Conservation (phyloP, 2,797 vertebrate species). For the Alosa sapidissima region DNA sequence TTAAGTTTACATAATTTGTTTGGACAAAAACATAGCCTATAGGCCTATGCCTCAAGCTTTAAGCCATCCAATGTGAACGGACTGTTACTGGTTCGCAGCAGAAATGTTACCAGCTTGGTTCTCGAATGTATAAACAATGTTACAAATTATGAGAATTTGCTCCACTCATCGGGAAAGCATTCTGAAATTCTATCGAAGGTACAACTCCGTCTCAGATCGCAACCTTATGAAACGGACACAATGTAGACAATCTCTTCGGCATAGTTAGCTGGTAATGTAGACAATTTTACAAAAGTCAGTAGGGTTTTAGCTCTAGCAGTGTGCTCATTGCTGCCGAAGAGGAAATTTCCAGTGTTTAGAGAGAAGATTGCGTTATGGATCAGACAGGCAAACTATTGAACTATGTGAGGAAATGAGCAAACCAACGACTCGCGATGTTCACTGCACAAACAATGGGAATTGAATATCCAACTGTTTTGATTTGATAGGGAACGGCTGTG, state of each 20-base stretch:
- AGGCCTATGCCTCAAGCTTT: background rate
- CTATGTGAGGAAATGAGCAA: background rate
- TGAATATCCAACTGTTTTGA: conserved; percentile 55
- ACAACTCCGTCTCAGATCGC: background rate
- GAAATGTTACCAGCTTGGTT: background rate
- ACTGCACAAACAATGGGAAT: conserved; percentile 39
- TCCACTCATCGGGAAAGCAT: background rate
- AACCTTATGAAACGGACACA: background rate
- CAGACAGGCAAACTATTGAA: conserved; percentile 16
- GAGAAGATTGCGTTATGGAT: background rate
- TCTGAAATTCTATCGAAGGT: background rate
- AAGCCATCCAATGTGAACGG: background rate
- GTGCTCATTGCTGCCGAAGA: conserved; percentile 4
- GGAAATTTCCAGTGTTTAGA: conserved; percentile 6
- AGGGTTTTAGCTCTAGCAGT: conserved; percentile 24
- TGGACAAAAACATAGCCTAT: background rate
- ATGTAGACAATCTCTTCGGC: background rate
- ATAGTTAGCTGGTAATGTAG: background rate
- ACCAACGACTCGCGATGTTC: conserved; percentile 12
- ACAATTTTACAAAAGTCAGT: background rate
- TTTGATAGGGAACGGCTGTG: conserved; percentile 46
- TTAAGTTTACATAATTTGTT: background rate
- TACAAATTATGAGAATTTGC: background rate
- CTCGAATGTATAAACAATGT: background rate
- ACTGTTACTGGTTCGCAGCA: background rate